phyloP scores from a whole-genome alignment of 2,888 invertebrate genomes.

The Myopa testacea region DNA sequence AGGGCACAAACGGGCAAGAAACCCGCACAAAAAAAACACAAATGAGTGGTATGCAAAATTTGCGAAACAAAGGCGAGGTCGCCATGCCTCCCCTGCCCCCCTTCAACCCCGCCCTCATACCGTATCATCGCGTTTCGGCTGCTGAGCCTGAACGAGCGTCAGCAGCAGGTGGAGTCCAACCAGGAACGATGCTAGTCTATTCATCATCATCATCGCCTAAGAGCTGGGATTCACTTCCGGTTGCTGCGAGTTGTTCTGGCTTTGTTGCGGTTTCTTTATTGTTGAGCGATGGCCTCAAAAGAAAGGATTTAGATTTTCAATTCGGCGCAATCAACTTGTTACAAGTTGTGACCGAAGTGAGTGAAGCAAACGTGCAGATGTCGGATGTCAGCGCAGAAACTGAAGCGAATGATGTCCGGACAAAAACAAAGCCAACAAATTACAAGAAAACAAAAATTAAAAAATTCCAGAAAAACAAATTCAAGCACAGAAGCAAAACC shows the following conservation, averaged over 20 bases:
- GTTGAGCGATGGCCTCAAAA: neutral
- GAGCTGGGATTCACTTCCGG: neutral
- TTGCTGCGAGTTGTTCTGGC: neutral
- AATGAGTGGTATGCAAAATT: constrained; percentile 38
- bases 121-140: constrained; percentile 63
- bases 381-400: constrained; percentile 8
- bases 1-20: constrained; percentile 21
- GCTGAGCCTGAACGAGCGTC: constrained; percentile 51
- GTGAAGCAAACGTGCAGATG: constrained; percentile 4
- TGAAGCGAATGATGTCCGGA: neutral
- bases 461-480: constrained; percentile 4
- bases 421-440: neutral
- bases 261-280: constrained; percentile 9
- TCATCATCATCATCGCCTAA: neutral
- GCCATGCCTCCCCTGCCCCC: neutral
- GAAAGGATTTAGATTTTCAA: constrained; percentile 11
- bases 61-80: constrained; percentile 14
- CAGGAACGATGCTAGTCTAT: constrained; percentile 17
- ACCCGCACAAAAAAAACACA: constrained; percentile 18
- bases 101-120: constrained; percentile 49
- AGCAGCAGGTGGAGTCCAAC: constrained; percentile 22
- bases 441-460: neutral
- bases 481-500: neutral
- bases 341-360: constrained; percentile 29
- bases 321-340: constrained; percentile 30